Evolutionary conservation across 2,113 vertebrate species (phyloP), one percentile per base, ranked within the genome.

Genomic region (Hiodon tergisus): DNA sequence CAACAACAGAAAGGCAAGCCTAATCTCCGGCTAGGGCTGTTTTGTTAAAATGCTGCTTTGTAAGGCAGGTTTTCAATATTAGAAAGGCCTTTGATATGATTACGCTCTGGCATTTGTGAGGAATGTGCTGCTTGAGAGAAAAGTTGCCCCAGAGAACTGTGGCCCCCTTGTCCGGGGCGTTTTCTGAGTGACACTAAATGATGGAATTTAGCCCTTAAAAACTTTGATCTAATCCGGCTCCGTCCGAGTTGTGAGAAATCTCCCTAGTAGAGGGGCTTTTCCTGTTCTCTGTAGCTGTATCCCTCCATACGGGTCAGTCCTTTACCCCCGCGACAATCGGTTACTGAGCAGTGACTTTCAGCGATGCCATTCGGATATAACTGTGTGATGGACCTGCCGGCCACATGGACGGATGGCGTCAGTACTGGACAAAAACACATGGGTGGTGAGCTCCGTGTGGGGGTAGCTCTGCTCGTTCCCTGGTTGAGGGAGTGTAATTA

Each of bases 71-170:
- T 71, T 58, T 71, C 58, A 17, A 4, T 71, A 65, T 63, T 71
- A 67, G 61, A 51, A 8, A 3, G 9, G 61, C 46, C 69, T 71
- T 74, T 78, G 60, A 74, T 74, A 67, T 60, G 58, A 65, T 72
- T 75, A 72, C 75, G 73, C 73, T 48, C 47, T 75, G 48, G 68
- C 72, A 67, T 74, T 47, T 13, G 48, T 62, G 67, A 74, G 50
- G 67, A 14, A 70, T 65, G 60, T 66, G 68, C 31, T 50, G 14
- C 75, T 8, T 50, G n/a, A 13, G 69, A 51, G 52, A 5, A 46
- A 8, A 52, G 61, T 11, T 54, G 59, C 3, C 59, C 51, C 14
- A 4, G 61, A 54, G 51, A 63, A 73, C 70, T 53, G 17, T 10
- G 16, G 17, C 55, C 52, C 71, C 71, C 47, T 72, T 72, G 72